Percentiles rank a stretch among this genome's conserved stretches.
Conservation (phyloP, 2,797 vertebrate genomes). For the Coregonus ussuriensis region DNA sequence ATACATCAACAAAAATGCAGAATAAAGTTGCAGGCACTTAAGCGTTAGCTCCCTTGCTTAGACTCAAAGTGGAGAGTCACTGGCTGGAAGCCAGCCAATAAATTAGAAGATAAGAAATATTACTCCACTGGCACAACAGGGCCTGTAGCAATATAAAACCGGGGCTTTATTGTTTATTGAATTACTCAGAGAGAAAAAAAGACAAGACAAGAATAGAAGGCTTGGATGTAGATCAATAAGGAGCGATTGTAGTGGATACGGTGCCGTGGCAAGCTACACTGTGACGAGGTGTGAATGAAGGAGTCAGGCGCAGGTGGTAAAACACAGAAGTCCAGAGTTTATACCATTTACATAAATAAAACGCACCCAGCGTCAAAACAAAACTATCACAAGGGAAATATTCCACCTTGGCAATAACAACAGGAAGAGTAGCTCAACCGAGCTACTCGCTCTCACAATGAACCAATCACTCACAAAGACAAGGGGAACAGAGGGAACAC, state of each 20-base stretch:
- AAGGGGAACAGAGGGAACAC: too few species aligned
- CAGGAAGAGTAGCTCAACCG: too few species aligned
- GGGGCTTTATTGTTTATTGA: conserved; percentile 75
- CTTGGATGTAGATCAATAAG: conserved; percentile 68
- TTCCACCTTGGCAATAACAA: too few species aligned
- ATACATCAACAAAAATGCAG: conserved; percentile 79
- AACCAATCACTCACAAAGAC: too few species aligned
- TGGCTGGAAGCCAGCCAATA: conserved; percentile 72
- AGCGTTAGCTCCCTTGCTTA: conserved; percentile 71
- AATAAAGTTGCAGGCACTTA: conserved; percentile 86
- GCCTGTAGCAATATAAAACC: conserved; percentile 71
- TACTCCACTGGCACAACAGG: conserved; percentile 68
- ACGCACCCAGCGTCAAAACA: too few species aligned
- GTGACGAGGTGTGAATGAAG: too few species aligned
- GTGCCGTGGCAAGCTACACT: conserved; percentile 37
- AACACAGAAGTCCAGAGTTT: too few species aligned
- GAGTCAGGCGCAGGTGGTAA: too few species aligned
- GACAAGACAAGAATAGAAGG: conserved; percentile 70
- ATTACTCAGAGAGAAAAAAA: conserved; percentile 65
- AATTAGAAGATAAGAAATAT: conserved; percentile 79
- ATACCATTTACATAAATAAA: too few species aligned
- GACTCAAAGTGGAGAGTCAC: conserved; percentile 70
- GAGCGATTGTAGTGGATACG: conserved; percentile 45
- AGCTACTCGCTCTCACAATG: too few species aligned
- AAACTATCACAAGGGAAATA: too few species aligned